Evolutionary conservation across 2,888 invertebrate species (phyloP), one percentile per base, ranked within the genome.

Genomic region (Prenolepis imparis): DNA sequence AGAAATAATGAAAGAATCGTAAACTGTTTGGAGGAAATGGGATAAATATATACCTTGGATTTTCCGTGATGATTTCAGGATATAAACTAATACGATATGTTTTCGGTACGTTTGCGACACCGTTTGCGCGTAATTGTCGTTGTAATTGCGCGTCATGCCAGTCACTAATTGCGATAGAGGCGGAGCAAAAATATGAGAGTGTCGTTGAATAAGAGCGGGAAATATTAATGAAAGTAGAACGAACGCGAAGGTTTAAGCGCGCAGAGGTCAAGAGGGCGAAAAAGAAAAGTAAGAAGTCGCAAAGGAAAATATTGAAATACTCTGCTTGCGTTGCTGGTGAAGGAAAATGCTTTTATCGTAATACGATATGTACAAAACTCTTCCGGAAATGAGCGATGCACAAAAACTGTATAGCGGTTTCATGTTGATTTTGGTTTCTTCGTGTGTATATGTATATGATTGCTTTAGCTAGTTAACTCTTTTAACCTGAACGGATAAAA

Each of bases 221-320:
- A 78, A 70, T 78, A 70, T 78, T 78, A 59, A 78, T 32, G 78
- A 70, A 59, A 57, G 41, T 59, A 44, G 18, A 59, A 70, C 12
- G 32, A 67, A 57, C 57, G 28, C 11, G 15, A 32, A 15, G 21
- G 32, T 57, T 77, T 57, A 4, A 70, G 4, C 4, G 32, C 4
- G 52, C 15, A 28, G 28, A 41, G 41, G 18, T 68, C 57, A 32
- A 78, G 57, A 78, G 70, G 32, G 44, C 5, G 32, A 59, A 52
- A 52, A 70, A 44, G 32, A 78, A 44, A 12, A 18, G 15, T 21
- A 68, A 52, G 15, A 12, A 24, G 4, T 15, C 28, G 24, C 2
- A 1, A 8, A 24, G 55, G 15, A n/a, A 6, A 55, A 59, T 32
- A 32, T 48, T 44, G 70, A 78, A 70, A 78, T 11, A 36, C 6